Conservation (phyloP, 2,797 vertebrate species). For the Loriculus beryllinus region DNA sequence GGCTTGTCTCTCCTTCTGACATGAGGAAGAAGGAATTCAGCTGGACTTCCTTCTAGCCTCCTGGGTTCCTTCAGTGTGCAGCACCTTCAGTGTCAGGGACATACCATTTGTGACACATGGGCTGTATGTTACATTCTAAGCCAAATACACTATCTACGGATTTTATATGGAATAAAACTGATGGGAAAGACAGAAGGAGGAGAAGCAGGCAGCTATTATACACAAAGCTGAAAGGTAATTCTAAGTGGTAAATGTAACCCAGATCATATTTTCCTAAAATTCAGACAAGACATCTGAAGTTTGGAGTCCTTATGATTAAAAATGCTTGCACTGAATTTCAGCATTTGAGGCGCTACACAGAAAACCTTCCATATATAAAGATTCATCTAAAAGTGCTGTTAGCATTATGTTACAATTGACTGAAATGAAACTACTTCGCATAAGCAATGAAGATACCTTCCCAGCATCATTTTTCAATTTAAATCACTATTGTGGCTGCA, state of each 20-base stretch:
- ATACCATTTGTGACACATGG: not conserved
- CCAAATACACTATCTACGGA: not conserved
- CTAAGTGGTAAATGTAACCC: not conserved
- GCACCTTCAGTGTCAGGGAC: not conserved
- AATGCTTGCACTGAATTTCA: not conserved
- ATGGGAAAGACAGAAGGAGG: not conserved
- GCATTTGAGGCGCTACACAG: not conserved
- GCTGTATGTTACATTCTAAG: not conserved
- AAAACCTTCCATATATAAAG: not conserved
- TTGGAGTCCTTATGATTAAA: not conserved
- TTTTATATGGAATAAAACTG: not conserved
- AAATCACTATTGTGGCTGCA: not conserved
- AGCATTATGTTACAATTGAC: not conserved
- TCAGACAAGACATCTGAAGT: not conserved
- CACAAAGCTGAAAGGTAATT: not conserved
- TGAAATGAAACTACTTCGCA: not conserved
- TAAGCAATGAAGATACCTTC: not conserved
- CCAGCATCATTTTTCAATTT: not conserved
- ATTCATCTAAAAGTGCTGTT: not conserved
- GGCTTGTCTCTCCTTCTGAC: not conserved
- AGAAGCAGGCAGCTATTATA: not conserved
- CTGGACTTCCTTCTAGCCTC: not conserved
- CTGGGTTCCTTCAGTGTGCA: not conserved
- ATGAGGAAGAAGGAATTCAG: not conserved
- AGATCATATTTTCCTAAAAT: not conserved